These are phyloP conservation scores for Pseudomugil gertrudae DNA, from an alignment of 2,797 vertebrate species.

Conservation along the genomic window DNA sequence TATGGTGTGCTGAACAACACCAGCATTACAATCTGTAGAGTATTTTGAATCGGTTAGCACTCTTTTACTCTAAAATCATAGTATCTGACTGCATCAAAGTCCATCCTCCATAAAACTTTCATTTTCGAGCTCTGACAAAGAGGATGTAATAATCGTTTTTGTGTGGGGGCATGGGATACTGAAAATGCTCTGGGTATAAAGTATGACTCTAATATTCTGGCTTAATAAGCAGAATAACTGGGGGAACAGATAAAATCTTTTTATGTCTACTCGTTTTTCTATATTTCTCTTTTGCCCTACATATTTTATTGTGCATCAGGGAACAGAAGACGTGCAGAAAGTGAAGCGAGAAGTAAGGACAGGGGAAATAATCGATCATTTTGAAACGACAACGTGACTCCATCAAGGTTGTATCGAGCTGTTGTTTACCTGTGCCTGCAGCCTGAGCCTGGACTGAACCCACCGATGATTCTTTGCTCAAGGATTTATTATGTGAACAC, in stretches of 20 bases:
- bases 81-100: slow-evolving; percentile 24
- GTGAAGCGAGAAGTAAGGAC: slow-evolving; percentile 20
- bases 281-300: slow-evolving; percentile 1
- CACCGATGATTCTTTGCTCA: slow-evolving; percentile 36
- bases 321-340: slow-evolving; percentile 9
- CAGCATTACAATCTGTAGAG: slow-evolving; percentile 17
- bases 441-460: slow-evolving; percentile 24
- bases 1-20: slow-evolving; percentile 23
- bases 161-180: slow-evolving; percentile 30
- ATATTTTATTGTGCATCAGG: background rate
- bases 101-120: slow-evolving; percentile 27
- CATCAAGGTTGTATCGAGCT: slow-evolving; percentile 59
- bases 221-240: slow-evolving; percentile 24
- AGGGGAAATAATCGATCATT: slow-evolving; percentile 44
- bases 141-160: slow-evolving; percentile 42
- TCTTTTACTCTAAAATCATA: slow-evolving; percentile 25
- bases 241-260: slow-evolving; percentile 29
- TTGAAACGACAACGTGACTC: slow-evolving; percentile 44
- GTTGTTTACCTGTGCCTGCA: slow-evolving; percentile 51
- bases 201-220: slow-evolving; percentile 54
- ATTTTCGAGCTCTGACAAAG: slow-evolving; percentile 25
- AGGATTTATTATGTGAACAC: slow-evolving; percentile 48
- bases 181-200: slow-evolving; percentile 34
- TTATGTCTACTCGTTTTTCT: slow-evolving; percentile 5
- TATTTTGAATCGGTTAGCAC: slow-evolving; percentile 15